These are phyloP conservation scores for Dicaeum eximium DNA, from an alignment of 2,113 vertebrate genomes.

Conservation along the genomic window DNA sequence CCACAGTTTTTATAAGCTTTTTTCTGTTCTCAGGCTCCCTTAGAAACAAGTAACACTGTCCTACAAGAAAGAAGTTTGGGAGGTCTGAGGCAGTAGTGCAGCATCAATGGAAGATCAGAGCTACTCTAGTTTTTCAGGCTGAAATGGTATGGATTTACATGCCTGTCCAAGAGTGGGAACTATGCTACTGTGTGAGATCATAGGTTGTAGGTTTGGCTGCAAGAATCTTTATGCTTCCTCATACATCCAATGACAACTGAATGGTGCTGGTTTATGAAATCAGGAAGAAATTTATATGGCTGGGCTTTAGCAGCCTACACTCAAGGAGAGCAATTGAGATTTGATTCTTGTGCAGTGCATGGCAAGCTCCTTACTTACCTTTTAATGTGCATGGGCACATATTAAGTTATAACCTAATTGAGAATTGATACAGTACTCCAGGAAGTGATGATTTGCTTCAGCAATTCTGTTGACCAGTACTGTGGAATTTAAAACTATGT, in stretches of 20 bases:
- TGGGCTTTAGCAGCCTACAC: neutral
- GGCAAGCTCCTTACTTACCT: neutral
- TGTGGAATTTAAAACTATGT: constrained; percentile 31
- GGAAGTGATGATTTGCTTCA: neutral
- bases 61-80: neutral
- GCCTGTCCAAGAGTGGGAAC: neutral
- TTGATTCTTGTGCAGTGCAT: neutral
- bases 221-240: neutral
- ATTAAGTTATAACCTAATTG: neutral
- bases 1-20: neutral
- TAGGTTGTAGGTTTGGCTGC: neutral
- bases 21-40: neutral
- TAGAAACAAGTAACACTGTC: neutral
- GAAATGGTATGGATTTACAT: neutral
- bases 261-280: neutral
- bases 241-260: neutral
- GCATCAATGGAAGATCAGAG: neutral
- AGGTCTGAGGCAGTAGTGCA: neutral
- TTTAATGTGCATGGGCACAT: neutral
- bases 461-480: constrained; percentile 6
- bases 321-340: neutral
- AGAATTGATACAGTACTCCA: constrained; percentile 2
- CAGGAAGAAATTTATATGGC: neutral
- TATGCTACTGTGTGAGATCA: neutral
- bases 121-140: neutral